These are phyloP conservation scores for Bruchidius siliquastri DNA, from an alignment of 2,888 invertebrate species.

Conservation along the genomic window DNA sequence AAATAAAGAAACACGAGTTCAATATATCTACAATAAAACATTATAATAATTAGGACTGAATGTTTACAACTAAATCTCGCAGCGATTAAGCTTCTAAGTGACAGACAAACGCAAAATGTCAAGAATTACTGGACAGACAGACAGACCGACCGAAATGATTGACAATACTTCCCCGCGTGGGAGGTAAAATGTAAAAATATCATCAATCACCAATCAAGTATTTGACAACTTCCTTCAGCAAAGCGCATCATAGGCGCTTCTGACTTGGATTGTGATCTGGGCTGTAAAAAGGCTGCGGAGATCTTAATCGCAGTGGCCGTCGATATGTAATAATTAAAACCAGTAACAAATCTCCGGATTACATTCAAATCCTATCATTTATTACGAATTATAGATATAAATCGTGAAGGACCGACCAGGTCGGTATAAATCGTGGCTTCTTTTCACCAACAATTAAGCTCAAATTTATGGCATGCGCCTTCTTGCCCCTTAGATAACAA, in stretches of 20 bases:
- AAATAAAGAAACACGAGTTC: too few relatives aligned
- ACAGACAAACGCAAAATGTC: too few relatives aligned
- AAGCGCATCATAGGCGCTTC: background rate
- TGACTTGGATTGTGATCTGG: constrained; percentile 34
- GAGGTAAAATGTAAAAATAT: too few relatives aligned
- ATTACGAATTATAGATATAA: constrained; percentile 43
- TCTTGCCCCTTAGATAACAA: constrained; percentile 41
- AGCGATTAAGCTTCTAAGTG: too few relatives aligned
- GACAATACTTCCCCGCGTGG: too few relatives aligned
- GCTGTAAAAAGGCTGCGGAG: constrained; percentile 36
- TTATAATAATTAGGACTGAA: too few relatives aligned
- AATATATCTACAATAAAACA: too few relatives aligned
- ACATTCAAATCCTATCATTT: constrained; percentile 43
- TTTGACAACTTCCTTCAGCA: background rate
- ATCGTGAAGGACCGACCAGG: constrained; percentile 34
- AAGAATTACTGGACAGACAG: too few relatives aligned
- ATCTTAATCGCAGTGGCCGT: constrained; percentile 35
- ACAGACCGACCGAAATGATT: too few relatives aligned
- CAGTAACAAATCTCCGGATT: constrained; percentile 45
- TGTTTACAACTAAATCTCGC: too few relatives aligned
- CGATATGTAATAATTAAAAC: constrained; percentile 42
- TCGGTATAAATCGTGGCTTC: constrained; percentile 39
- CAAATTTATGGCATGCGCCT: constrained; percentile 39
- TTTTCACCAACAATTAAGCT: constrained; percentile 47
- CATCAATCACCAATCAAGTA: too few relatives aligned